These are phyloP conservation scores for Phoenicopterus ruber DNA, from an alignment of 2,113 vertebrate genomes.

Conservation along the genomic window DNA sequence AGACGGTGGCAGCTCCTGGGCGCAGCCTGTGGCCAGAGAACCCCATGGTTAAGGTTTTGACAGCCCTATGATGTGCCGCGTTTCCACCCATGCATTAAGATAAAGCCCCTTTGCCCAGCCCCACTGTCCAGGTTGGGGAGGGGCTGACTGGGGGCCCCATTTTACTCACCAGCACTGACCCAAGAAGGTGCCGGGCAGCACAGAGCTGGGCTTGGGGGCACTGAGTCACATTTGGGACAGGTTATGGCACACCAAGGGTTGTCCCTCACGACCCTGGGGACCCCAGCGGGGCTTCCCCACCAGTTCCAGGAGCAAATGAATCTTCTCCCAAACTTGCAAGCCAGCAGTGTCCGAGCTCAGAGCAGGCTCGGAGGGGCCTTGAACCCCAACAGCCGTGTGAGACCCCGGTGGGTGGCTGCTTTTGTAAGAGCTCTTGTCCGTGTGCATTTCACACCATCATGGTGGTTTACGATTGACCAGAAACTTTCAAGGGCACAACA, in stretches of 20 bases:
- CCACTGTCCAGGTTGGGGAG: no score
- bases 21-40: no score
- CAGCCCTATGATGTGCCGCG: neutral
- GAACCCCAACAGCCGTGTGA: rapidly evolving
- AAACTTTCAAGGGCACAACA: neutral
- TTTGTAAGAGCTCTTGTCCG: rapidly evolving
- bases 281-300: neutral
- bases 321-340: neutral
- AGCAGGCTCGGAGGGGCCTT: neutral
- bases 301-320: neutral
- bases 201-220: neutral
- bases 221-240: neutral
- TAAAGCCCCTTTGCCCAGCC: neutral
- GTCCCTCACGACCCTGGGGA: neutral
- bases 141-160: no score
- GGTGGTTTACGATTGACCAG: neutral
- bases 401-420: neutral
- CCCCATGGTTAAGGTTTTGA: neutral
- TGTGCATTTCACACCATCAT: rapidly evolving
- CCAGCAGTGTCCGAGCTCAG: neutral
- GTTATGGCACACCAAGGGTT: no score
- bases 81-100: rapidly evolving
- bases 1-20: neutral
- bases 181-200: neutral
- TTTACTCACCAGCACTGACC: neutral